Percentiles rank a stretch among this genome's conserved stretches.
Conservation (phyloP, 92 coral and sea anemone species). For the Anthopleura xanthogrammica region DNA sequence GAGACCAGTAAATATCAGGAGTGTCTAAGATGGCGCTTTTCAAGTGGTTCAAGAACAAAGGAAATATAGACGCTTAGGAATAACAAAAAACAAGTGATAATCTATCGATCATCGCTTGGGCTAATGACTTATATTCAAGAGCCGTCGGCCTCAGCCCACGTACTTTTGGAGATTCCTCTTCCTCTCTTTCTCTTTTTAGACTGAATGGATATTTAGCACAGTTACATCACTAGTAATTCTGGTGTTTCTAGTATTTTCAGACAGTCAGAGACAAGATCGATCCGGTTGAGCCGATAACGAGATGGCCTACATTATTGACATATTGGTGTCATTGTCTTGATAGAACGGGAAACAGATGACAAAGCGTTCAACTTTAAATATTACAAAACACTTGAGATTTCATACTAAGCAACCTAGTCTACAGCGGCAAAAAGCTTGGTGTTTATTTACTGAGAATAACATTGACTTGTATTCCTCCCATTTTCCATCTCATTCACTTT, state of each 20-base stretch:
- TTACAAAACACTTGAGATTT: neutral
- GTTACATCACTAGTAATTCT: too few relatives aligned
- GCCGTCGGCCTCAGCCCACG: neutral
- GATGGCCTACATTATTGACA: too few relatives aligned
- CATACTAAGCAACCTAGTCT: neutral
- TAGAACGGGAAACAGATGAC: too few relatives aligned
- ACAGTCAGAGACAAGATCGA: too few relatives aligned
- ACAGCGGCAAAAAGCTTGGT: neutral
- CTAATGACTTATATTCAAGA: neutral
- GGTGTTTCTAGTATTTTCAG: too few relatives aligned
- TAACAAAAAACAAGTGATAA: neutral
- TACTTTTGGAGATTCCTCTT: neutral
- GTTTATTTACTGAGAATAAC: neutral
- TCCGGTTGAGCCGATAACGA: too few relatives aligned
- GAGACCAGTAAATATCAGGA: neutral
- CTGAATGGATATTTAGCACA: too few relatives aligned
- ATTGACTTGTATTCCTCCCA: neutral
- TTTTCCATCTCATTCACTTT: neutral
- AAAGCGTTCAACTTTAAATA: too few relatives aligned
- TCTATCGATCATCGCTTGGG: neutral
- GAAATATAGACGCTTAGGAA: neutral
- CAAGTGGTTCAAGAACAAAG: conserved; percentile 1
- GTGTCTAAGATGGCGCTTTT: neutral
- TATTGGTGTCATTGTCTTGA: too few relatives aligned
- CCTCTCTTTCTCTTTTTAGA: neutral